A percentile compares a stretch with the other conserved stretches of the same genome.
phyloP scores from a whole-genome alignment of 2,888 invertebrate species.

The Arge pagana region DNA sequence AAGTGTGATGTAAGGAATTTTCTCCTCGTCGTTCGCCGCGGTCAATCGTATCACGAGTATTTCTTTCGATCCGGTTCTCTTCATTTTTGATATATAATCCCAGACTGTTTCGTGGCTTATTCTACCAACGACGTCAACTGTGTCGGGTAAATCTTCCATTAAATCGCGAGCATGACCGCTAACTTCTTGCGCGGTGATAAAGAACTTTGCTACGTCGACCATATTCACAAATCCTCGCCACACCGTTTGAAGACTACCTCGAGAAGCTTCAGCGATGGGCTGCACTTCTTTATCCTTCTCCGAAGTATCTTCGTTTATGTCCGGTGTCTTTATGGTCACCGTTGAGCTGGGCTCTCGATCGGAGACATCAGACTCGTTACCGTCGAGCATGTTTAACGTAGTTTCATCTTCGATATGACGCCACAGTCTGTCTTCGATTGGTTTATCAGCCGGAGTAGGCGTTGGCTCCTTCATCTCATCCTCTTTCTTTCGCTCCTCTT shows the following conservation, averaged over 20 bases:
- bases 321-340: slow-evolving; percentile 69
- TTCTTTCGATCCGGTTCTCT: slow-evolving; percentile 84
- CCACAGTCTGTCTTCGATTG: slow-evolving; percentile 62
- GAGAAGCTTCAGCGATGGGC: slow-evolving; percentile 8
- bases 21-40: slow-evolving; percentile 82
- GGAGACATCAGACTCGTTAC: slow-evolving; percentile 54
- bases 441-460: slow-evolving; percentile 38
- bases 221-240: slow-evolving; percentile 89
- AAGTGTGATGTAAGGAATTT: slow-evolving; percentile 80
- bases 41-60: slow-evolving; percentile 81
- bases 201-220: slow-evolving; percentile 89
- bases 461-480: slow-evolving; percentile 34
- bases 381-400: slow-evolving; percentile 49
- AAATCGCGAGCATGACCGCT: slow-evolving; percentile 67
- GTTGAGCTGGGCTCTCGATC: slow-evolving; percentile 84
- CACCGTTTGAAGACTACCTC: slow-evolving; percentile 56
- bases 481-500: slow-evolving; percentile 20
- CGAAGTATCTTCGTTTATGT: slow-evolving; percentile 52
- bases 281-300: slow-evolving; percentile 43
- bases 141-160: slow-evolving; percentile 74
- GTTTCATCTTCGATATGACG: slow-evolving; percentile 59
- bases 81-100: slow-evolving; percentile 92
- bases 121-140: slow-evolving; percentile 87
- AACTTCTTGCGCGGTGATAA: slow-evolving; percentile 80
- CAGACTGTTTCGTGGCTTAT: slow-evolving; percentile 89